Evolutionary conservation across 30 jellyfish, hydroid and myxozoan genomes (phyloP), one percentile per base, ranked within the genome.

Genomic region (Aurelia sp.): DNA sequence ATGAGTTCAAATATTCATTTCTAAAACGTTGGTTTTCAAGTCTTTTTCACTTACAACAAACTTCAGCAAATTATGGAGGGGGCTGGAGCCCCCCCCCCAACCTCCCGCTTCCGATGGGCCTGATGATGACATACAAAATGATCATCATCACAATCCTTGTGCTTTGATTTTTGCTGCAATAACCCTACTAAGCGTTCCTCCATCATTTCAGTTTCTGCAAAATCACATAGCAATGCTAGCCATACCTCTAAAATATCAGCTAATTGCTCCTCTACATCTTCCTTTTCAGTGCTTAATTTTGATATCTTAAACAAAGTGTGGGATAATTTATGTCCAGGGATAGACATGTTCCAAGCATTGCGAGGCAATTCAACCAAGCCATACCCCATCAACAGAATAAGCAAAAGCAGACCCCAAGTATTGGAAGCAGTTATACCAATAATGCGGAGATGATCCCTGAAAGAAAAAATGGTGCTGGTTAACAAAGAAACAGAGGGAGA

Each of bases 361-460:
- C 99, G 79, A 47, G 99, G 99, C 33, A 95, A 88, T 62, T 95
- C 99, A 15, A 95, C 96, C 72, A 95, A 73, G 12, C 99, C 99
- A 90, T 95, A 95, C 18, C 99, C 99, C 83, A 95, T 96, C 72
- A 95, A 74, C 16, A 95, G 73, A 23, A 95, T 97, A 11, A 95
- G 97, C 21, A 95, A 83, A 67, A 95, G 85, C 75, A 95, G 86
- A 13, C 99, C 97, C 99, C 99, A 95, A 13, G 99, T 95, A 72
- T 95, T 95, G 27, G 99, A 95, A 51, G 99, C 99, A 41, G 99
- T 95, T 40, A 95, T 95, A 12, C 99, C 99, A 83, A 95, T 95
- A 10, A 95, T 86, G 22, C 96, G 92, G 35, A 95, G 82, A 59
- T 84, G 92, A 33, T 95, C 92, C n/a, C 97, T 89, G 71, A 5